A percentile compares a stretch with the other conserved stretches of the same genome.
Conservation (phyloP, 1,140 invertebrate genomes). For the Bombus breviceps region DNA sequence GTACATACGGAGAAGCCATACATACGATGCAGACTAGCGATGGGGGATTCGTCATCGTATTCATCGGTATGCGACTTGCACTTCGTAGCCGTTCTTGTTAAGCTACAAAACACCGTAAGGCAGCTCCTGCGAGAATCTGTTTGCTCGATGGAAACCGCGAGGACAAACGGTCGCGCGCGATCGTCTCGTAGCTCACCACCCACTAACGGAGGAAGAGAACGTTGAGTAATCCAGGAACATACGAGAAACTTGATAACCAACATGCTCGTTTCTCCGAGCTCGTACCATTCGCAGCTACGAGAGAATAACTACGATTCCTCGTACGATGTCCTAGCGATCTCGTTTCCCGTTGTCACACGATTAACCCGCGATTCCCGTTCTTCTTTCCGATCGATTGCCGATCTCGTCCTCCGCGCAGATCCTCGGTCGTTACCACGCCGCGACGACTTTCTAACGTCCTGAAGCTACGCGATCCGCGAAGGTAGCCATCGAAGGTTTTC, state of each 20-base stretch:
- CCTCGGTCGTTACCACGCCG: slow-evolving; percentile 9
- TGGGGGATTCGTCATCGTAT: slow-evolving; percentile 28
- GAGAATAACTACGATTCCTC: slow-evolving; percentile 41
- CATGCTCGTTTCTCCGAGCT: slow-evolving; percentile 31
- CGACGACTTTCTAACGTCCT: slow-evolving; percentile 43
- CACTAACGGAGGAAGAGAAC: slow-evolving; percentile 47
- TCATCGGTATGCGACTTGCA: slow-evolving; percentile 40
- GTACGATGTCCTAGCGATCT: slow-evolving; percentile 18
- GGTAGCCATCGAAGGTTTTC: not conserved
- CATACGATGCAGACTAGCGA: not conserved
- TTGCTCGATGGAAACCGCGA: slow-evolving; percentile 26
- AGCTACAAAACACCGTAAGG: slow-evolving; percentile 31
- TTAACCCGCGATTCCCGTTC: slow-evolving; percentile 9
- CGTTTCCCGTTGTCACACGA: slow-evolving; percentile 34
- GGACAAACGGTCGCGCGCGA: slow-evolving; percentile 30
- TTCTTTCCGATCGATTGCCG: not conserved
- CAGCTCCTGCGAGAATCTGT: slow-evolving; percentile 6
- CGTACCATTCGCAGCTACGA: slow-evolving; percentile 22
- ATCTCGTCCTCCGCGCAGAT: not conserved
- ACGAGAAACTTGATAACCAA: slow-evolving; percentile 61
- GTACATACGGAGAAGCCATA: not conserved
- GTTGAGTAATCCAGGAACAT: slow-evolving; percentile 61
- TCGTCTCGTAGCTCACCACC: slow-evolving; percentile 49
- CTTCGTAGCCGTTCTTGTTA: slow-evolving; percentile 40
- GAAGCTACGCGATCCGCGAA: not conserved